Conservation (phyloP, 2,797 vertebrate genomes). For the Chloroceryle inda region DNA sequence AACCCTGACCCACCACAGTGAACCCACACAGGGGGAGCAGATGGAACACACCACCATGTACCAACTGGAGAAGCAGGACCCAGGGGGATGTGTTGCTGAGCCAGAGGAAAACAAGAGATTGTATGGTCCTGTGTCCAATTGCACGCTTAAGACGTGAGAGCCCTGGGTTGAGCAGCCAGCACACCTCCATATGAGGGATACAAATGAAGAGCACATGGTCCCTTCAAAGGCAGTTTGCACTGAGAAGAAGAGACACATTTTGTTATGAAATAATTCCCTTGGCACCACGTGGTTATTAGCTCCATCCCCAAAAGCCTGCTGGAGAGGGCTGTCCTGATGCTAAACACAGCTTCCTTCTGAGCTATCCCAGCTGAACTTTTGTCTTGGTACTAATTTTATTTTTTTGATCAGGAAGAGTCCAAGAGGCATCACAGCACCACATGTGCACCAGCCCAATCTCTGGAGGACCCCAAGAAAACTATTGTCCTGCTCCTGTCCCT, state of each 20-base stretch:
- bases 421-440: neutral
- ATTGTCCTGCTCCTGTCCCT: rapidly evolving
- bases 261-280: neutral
- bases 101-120: neutral
- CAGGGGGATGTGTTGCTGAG: rapidly evolving
- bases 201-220: rapidly evolving
- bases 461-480: neutral
- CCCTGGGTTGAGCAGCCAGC: neutral
- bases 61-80: neutral
- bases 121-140: neutral
- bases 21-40: neutral
- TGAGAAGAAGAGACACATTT: neutral
- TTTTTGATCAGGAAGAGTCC: neutral
- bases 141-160: neutral
- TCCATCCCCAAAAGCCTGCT: neutral
- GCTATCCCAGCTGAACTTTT: neutral
- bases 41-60: neutral
- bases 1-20: neutral
- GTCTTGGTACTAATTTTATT: neutral
- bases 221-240: neutral
- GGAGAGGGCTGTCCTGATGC: neutral
- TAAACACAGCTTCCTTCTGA: neutral
- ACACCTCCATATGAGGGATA: neutral
- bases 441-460: neutral
- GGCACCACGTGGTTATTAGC: neutral